Conservation (phyloP, 2,888 invertebrate species). For the Phania funesta region DNA sequence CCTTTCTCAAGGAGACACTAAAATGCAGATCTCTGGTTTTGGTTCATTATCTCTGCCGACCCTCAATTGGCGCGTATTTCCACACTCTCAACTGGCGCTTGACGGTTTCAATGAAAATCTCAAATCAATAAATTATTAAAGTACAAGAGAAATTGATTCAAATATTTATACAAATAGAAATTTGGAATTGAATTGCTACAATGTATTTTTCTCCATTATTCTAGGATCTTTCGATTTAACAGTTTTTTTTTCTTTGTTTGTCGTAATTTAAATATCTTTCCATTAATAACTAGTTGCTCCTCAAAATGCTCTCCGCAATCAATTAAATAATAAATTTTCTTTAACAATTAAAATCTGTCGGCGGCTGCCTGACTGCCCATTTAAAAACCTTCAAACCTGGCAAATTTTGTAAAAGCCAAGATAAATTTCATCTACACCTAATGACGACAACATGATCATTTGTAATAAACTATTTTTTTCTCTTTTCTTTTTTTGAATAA, state of each 20-base stretch:
- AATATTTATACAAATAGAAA: too few relatives aligned
- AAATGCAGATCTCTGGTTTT: too few relatives aligned
- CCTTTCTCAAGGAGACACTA: too few relatives aligned
- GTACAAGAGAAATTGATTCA: too few relatives aligned
- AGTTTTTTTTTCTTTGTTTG: neutral
- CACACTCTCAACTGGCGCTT: too few relatives aligned
- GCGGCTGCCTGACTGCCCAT: neutral
- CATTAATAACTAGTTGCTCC: slow-evolving; percentile 25
- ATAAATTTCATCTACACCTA: slow-evolving; percentile 68
- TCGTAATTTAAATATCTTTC: neutral
- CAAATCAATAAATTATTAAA: too few relatives aligned
- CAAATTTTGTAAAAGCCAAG: slow-evolving; percentile 30
- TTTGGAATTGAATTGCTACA: too few relatives aligned
- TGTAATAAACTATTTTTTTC: slow-evolving; percentile 42
- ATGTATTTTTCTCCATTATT: too few relatives aligned
- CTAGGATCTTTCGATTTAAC: too few relatives aligned
- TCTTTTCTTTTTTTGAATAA: neutral
- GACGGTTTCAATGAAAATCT: too few relatives aligned
- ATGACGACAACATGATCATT: slow-evolving; percentile 68
- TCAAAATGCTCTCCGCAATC: slow-evolving; percentile 16
- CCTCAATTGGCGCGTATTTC: too few relatives aligned
- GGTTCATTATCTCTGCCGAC: too few relatives aligned
- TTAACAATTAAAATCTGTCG: slow-evolving; percentile 52
- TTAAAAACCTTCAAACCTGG: neutral
- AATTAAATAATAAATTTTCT: slow-evolving; percentile 57